A percentile compares a stretch with the other conserved stretches of the same genome.
phyloP scores from a whole-genome alignment of 2,113 vertebrate genomes.

The Theristicus caerulescens region DNA sequence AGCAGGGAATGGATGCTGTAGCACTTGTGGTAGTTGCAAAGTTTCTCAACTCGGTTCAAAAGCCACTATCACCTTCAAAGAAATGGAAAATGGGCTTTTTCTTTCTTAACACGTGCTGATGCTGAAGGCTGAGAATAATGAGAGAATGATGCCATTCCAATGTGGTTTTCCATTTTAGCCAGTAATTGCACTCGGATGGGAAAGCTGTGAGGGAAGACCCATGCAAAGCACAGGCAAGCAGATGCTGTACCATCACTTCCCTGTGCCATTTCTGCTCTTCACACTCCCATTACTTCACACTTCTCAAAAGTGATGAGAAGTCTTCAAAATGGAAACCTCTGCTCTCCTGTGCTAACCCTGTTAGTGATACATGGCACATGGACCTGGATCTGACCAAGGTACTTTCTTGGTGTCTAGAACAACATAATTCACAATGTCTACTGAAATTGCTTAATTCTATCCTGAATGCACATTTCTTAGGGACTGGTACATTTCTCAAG shows the following conservation, averaged over 20 bases:
- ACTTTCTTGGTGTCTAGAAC: not conserved
- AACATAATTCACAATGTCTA: not conserved
- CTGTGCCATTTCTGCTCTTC: not conserved
- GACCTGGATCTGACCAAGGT: not conserved
- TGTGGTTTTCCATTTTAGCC: not conserved
- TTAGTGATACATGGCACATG: fast-evolving
- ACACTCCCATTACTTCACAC: not conserved
- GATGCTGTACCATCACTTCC: not conserved
- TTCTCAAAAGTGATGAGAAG: not conserved
- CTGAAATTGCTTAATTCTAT: not conserved
- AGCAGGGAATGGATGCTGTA: fast-evolving
- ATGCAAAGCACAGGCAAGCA: not conserved
- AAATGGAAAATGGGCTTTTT: constrained; percentile 14
- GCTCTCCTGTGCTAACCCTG: not conserved
- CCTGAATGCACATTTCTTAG: not conserved
- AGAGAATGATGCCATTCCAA: not conserved
- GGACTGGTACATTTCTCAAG: not conserved
- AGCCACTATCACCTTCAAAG: constrained; percentile 14
- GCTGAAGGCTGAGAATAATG: constrained; percentile 41
- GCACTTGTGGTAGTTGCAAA: not conserved
- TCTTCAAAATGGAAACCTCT: not conserved
- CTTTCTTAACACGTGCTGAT: not conserved
- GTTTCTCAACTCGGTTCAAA: not conserved
- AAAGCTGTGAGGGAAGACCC: not conserved
- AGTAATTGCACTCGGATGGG: constrained; percentile 8